Conservation (phyloP, 2,113 vertebrate species). For the Colinus virginianus region DNA sequence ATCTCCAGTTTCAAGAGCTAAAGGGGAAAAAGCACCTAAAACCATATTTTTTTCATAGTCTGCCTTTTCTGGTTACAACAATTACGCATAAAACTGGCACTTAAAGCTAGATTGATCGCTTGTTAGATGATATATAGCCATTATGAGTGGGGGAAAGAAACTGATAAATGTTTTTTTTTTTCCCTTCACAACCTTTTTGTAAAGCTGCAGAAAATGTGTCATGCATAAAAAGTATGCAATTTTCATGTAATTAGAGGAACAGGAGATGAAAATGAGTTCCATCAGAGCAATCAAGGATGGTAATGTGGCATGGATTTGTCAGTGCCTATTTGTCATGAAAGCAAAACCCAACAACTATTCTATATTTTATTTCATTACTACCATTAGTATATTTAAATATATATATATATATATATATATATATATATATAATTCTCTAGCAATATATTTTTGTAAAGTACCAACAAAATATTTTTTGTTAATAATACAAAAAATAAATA, state of each 20-base stretch:
- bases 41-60: constrained; percentile 35
- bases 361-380: constrained; percentile 75
- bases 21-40: background rate
- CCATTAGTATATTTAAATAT: background rate
- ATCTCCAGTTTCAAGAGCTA: constrained; percentile 40
- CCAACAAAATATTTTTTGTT: constrained; percentile 36
- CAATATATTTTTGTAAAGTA: background rate
- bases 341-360: constrained; percentile 76
- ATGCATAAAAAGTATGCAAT: constrained; percentile 86
- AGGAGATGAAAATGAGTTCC: constrained; percentile 86
- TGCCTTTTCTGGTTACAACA: constrained; percentile 72
- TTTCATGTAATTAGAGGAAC: constrained; percentile 86
- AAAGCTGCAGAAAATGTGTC: constrained; percentile 83
- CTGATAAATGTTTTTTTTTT: constrained; percentile 73
- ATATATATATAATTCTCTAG: background rate
- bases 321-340: constrained; percentile 82
- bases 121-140: constrained; percentile 73
- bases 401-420: too few species aligned
- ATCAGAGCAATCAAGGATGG: constrained; percentile 86
- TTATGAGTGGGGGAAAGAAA: constrained; percentile 68
- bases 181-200: constrained; percentile 79
- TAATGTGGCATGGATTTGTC: constrained; percentile 82
- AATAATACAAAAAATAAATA: background rate
- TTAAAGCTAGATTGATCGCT: constrained; percentile 75
- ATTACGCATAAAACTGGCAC: constrained; percentile 67